Base-by-base conservation (phyloP, 2,797 vertebrate genomes). In the Premnoplex brunnescens region DNA sequence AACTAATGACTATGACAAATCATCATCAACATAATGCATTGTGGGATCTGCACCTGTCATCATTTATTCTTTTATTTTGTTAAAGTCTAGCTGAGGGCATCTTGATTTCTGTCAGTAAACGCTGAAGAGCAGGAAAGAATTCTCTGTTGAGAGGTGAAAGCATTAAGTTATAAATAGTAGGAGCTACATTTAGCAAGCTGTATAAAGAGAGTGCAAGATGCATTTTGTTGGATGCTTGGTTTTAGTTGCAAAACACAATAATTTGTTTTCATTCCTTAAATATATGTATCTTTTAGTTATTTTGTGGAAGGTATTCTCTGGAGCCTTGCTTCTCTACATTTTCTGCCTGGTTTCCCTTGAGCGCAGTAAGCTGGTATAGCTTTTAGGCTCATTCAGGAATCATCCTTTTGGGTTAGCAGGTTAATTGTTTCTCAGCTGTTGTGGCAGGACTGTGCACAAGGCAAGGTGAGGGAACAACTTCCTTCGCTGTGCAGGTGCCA, bases 91-190 rank as follows among this genome's bases (percentile, higher is more conserved):
- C 76, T 71, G 34, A 92, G 68, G 71, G 21, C 55, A 71, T 85
- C 90, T 94, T 82, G 49, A 51, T 46, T 86, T 95, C 86, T 88
- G 63, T 82, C 63, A 37, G 59, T 52, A 76, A 93, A 73, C 13
- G 24, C 17, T 24, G 30, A 85, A 37, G 30, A 75, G 51, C 46
- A 62, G 43, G 69, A 68, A 73, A 91, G 41, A 79, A 56, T 71
- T n/a, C 2, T 3, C 80, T 79, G 12, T 73, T 63, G 37, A 73
- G 73, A 75, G 36, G 59, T 44, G 46, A 64, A 86, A 79, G 58
- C 21, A 32, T 80, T 64, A 76, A 76, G 32, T 32, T 76, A 55
- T 72, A 86, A 94, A 54, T 88, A 81, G 24, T 24, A 66, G 73
- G 36, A 73, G 48, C 39, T 91, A 21, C 28, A 24, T 76, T 73